A percentile compares a stretch with the other conserved stretches of the same genome.
phyloP scores from a whole-genome alignment of 1,140 invertebrate genomes.

The Eriocheir sinensis region DNA sequence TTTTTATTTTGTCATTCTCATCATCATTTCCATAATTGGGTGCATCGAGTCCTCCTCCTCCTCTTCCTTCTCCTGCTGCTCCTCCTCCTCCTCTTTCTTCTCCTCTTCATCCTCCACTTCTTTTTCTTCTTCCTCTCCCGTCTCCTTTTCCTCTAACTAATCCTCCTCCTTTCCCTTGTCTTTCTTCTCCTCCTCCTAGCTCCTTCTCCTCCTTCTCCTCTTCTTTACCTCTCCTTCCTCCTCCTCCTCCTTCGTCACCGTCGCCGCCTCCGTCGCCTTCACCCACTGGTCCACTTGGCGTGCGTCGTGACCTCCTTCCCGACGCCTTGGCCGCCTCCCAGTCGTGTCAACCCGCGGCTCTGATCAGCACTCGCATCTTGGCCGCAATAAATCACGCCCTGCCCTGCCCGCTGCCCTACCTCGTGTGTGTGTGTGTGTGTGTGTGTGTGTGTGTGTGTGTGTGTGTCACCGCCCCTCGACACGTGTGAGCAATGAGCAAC shows the following conservation, averaged over 20 bases:
- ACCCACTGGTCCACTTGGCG: not conserved
- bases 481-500: no score
- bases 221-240: not conserved
- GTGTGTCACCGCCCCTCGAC: no score
- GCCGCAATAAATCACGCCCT: not conserved
- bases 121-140: not conserved
- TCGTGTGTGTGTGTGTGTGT: conserved; percentile 34
- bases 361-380: not conserved
- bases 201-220: not conserved
- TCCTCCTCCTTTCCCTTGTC: not conserved
- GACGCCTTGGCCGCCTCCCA: conserved; percentile 9
- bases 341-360: not conserved
- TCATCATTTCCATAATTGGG: not conserved
- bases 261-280: not conserved
- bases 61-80: not conserved
- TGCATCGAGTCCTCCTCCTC: not conserved
- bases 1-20: not conserved
- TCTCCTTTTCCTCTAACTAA: not conserved
- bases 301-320: not conserved
- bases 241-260: not conserved
- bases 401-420: no score
- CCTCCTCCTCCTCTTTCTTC: no score
- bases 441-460: conserved; percentile 49
- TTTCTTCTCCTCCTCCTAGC: not conserved
- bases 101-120: no score